Conservation (phyloP, 2,888 invertebrate genomes). For the Amphipoea oculea region DNA sequence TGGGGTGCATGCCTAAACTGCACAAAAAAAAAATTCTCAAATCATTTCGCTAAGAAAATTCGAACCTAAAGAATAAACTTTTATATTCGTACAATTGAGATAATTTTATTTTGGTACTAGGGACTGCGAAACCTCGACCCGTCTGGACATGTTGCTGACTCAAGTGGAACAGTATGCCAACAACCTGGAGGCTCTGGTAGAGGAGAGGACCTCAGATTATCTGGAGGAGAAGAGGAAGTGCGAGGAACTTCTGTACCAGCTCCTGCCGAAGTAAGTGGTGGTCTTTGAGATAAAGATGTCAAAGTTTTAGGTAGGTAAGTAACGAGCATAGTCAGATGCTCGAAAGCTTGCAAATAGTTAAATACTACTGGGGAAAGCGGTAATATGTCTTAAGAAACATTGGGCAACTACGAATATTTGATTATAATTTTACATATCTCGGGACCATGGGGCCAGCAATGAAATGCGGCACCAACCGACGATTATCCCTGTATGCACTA, state of each 20-base stretch:
- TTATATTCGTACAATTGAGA: neutral
- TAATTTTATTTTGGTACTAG: constrained; percentile 83
- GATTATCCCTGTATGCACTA: no score
- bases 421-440: no score
- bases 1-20: neutral
- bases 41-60: neutral
- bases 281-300: no score
- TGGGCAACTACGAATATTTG: no score
- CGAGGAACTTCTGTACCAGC: constrained; percentile 98
- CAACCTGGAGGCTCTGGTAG: constrained; percentile 98
- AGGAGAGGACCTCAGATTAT: constrained; percentile 99
- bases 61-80: neutral
- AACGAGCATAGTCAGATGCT: neutral
- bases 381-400: neutral
- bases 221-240: constrained; percentile 99
- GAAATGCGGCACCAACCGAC: no score
- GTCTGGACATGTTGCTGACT: constrained; percentile 97
- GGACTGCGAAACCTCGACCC: constrained; percentile 97
- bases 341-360: neutral
- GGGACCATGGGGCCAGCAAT: no score
- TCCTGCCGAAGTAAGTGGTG: constrained; percentile 95
- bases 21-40: no score
- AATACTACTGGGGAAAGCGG: neutral
- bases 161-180: constrained; percentile 99
- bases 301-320: no score